phyloP scores from a whole-genome alignment of 2,113 vertebrate genomes.

The Entomyzon cyanotis region DNA sequence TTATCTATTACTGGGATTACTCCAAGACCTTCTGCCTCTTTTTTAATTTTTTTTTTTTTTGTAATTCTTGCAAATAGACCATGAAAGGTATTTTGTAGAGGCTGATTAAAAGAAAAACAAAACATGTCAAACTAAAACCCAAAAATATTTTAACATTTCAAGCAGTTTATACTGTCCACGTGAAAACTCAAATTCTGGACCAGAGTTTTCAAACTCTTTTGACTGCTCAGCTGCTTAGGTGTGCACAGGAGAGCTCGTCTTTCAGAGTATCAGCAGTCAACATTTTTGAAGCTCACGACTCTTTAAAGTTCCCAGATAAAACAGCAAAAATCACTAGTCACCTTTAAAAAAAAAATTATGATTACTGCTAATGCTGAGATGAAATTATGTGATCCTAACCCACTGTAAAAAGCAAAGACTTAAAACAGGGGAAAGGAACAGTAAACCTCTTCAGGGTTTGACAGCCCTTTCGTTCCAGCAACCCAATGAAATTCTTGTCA shows the following conservation, averaged over 20 bases:
- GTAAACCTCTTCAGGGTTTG: not conserved
- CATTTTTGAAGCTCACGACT: not conserved
- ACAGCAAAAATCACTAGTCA: not conserved
- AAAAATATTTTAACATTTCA: not conserved
- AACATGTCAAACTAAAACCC: not conserved
- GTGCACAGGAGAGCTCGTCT: not conserved
- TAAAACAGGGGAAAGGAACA: not conserved
- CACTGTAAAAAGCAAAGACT: not conserved
- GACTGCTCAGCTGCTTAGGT: not conserved
- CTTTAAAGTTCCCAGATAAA: not conserved
- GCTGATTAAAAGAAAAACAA: not conserved
- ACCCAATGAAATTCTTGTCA: not conserved
- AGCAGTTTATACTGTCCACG: not conserved
- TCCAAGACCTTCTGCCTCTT: not conserved
- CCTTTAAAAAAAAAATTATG: not conserved
- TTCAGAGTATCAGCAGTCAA: not conserved
- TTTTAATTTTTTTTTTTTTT: not conserved
- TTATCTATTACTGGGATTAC: not conserved
- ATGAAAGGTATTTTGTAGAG: not conserved
- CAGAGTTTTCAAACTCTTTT: not conserved
- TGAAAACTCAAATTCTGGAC: not conserved
- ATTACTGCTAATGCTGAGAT: not conserved
- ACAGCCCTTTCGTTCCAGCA: not conserved
- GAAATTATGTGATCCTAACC: not conserved
- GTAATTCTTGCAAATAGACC: not conserved